phyloP scores from a whole-genome alignment of 2,113 vertebrate species.

The Scortum barcoo region DNA sequence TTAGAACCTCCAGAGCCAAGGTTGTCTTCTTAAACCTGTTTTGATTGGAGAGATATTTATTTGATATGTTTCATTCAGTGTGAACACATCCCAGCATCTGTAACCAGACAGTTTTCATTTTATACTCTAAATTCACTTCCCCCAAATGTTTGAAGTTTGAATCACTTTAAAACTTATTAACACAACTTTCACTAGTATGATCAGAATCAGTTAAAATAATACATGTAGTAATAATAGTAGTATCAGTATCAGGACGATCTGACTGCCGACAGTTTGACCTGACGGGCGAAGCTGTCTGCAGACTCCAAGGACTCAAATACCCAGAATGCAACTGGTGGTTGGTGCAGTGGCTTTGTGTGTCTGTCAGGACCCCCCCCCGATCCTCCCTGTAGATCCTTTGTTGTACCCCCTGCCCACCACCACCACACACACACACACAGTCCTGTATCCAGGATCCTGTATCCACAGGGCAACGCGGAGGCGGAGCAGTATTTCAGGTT shows the following conservation, averaged over 20 bases:
- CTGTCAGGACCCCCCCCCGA: not conserved
- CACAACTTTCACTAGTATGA: too few relatives aligned
- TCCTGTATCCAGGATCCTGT: not conserved
- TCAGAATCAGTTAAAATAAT: not conserved
- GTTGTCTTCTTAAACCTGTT: too few relatives aligned
- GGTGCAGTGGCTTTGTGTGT: not conserved
- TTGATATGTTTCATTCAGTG: too few relatives aligned
- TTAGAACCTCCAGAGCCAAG: too few relatives aligned
- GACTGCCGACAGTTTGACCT: not conserved
- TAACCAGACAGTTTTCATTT: too few relatives aligned
- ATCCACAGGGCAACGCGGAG: constrained; percentile 7
- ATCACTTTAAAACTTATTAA: too few relatives aligned
- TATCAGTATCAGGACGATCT: too few relatives aligned
- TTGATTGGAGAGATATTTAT: too few relatives aligned
- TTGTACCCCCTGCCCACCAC: not conserved
- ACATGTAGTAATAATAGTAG: not conserved
- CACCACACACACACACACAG: too few relatives aligned
- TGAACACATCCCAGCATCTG: too few relatives aligned
- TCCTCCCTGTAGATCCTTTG: not conserved
- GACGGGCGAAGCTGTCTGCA: not conserved
- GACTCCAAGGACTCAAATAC: constrained; percentile 7
- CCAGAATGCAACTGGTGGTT: constrained; percentile 8
- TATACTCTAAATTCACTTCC: too few relatives aligned
- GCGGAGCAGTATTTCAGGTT: constrained; percentile 55
- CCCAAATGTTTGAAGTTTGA: too few relatives aligned